Conservation (phyloP, 2,113 vertebrate species). For the Hoplias malabaricus region DNA sequence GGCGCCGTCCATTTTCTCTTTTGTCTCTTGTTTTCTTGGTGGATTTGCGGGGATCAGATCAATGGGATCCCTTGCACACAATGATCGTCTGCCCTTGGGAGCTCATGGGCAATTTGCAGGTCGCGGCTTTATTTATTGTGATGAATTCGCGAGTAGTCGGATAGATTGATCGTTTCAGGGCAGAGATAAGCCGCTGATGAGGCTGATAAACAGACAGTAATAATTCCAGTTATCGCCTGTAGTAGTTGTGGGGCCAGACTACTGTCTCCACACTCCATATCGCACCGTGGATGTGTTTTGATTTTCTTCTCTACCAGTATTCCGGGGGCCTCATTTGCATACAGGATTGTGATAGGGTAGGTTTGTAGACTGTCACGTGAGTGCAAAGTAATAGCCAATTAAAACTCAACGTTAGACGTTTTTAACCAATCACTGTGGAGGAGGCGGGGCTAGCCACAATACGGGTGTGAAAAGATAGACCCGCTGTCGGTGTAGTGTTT, state of each 20-base stretch:
- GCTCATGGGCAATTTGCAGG: slow-evolving; percentile 7
- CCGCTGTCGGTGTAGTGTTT: slow-evolving; percentile 49
- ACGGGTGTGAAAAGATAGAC: neutral
- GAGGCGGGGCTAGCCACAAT: neutral
- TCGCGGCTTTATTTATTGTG: neutral
- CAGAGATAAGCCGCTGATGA: slow-evolving; percentile 40
- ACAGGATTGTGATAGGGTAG: neutral
- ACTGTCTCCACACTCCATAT: slow-evolving; percentile 48
- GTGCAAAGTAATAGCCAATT: neutral
- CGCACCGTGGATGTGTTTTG: neutral
- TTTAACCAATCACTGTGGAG: neutral
- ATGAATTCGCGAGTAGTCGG: slow-evolving; percentile 10
- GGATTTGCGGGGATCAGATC: slow-evolving; percentile 41
- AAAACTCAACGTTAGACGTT: neutral
- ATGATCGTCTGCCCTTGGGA: slow-evolving; percentile 1
- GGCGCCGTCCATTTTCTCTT: slow-evolving; percentile 27
- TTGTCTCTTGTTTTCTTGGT: slow-evolving; percentile 8
- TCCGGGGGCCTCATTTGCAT: neutral
- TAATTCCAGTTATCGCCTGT: slow-evolving; percentile 46
- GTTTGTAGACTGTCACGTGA: neutral
- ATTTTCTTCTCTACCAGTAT: neutral
- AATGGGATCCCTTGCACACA: slow-evolving; percentile 26
- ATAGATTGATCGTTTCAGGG: slow-evolving; percentile 50
- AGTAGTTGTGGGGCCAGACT: slow-evolving; percentile 50
- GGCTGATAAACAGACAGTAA: slow-evolving; percentile 35